These are phyloP conservation scores for Rhipidura dahli DNA, from an alignment of 2,113 vertebrate species.

Conservation along the genomic window DNA sequence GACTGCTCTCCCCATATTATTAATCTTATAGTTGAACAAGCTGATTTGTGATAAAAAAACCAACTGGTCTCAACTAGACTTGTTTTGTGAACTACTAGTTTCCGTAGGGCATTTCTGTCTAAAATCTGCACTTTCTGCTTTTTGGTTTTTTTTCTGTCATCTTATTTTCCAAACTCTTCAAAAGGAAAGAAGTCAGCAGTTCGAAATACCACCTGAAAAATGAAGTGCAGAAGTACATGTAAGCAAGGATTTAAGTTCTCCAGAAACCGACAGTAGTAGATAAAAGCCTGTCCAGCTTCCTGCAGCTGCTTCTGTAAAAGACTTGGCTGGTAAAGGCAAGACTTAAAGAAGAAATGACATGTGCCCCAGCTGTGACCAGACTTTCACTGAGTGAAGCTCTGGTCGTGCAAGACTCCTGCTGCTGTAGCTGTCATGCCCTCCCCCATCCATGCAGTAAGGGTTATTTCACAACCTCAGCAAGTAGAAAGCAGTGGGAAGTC, in stretches of 20 bases:
- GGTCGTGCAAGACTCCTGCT: background rate
- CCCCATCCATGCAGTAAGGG: background rate
- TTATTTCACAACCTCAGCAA: background rate
- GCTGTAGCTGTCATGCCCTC: background rate
- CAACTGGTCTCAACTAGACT: background rate
- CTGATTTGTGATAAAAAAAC: background rate
- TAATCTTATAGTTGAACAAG: background rate
- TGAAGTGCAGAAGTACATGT: background rate
- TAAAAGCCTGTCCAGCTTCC: background rate
- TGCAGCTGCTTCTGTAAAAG: background rate
- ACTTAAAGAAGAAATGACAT: background rate
- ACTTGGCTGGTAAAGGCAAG: background rate
- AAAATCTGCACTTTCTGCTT: background rate
- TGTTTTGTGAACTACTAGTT: background rate
- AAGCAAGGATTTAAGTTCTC: background rate
- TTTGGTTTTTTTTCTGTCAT: background rate
- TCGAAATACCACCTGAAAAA: background rate
- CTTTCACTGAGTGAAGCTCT: background rate
- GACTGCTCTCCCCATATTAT: background rate
- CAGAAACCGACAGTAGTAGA: background rate
- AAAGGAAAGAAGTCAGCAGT: background rate
- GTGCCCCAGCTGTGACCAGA: background rate
- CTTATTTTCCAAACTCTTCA: background rate
- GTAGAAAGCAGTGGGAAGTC: background rate
- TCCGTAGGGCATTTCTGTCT: background rate